phyloP scores from a whole-genome alignment of 2,797 vertebrate genomes.

The Synaphobranchus kaupii region DNA sequence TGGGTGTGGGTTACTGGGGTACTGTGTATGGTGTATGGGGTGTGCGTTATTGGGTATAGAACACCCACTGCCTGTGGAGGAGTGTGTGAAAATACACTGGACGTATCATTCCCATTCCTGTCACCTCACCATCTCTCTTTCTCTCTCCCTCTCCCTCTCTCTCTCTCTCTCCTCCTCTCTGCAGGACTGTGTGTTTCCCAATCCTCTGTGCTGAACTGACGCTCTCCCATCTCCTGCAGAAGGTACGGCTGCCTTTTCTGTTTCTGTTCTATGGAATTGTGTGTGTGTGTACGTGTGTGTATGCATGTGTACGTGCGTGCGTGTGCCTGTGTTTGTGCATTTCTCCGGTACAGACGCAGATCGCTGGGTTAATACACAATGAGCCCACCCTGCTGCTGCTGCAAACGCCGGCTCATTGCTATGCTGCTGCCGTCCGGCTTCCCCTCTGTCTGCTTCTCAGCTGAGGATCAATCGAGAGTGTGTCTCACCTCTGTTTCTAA shows the following conservation, averaged over 20 bases:
- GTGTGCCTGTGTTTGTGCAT: background rate
- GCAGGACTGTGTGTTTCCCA: slow-evolving; percentile 5
- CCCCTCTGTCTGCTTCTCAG: background rate
- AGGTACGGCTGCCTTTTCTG: slow-evolving; percentile 19
- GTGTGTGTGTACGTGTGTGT: background rate
- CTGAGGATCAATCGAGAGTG: background rate
- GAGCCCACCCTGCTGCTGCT: slow-evolving; percentile 3
- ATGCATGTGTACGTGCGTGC: background rate
- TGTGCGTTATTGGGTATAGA: background rate
- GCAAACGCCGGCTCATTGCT: slow-evolving; percentile 15
- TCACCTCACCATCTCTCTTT: slow-evolving; percentile 39
- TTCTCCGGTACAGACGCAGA: background rate
- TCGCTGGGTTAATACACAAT: background rate
- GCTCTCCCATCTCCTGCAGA: background rate
- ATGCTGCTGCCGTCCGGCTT: background rate
- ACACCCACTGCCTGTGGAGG: slow-evolving; percentile 45
- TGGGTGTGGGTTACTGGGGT: background rate
- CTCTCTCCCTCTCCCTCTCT: slow-evolving; percentile 30
- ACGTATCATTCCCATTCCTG: slow-evolving; percentile 34
- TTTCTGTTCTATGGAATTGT: slow-evolving; percentile 35
- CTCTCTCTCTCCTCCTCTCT: slow-evolving; percentile 24
- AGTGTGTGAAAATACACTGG: slow-evolving; percentile 1
- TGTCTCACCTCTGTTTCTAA: slow-evolving; percentile 4
- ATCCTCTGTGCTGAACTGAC: slow-evolving; percentile 31
- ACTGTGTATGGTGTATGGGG: background rate